Evolutionary conservation across 2,113 vertebrate genomes (phyloP), one percentile per base, ranked within the genome.

Genomic region (Eulemur macaco): DNA sequence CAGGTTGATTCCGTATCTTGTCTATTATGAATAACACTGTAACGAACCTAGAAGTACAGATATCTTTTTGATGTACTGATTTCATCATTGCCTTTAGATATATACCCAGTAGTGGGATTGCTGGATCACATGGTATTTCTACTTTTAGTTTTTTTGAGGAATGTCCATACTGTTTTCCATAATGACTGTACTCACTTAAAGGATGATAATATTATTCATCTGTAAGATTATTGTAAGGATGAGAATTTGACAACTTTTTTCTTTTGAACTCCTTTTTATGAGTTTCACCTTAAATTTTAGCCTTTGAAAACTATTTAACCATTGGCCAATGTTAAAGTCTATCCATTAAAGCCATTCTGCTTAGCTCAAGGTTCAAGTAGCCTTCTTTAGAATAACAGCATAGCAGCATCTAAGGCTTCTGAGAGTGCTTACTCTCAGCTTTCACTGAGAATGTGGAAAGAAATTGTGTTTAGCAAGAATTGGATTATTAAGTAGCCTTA

Each of bases 401-500:
- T n/a, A 93, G 89, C 52, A 86, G 45, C 71, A 2, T 81, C 66
- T 52, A 95, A n/a, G 34, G n/a, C 29, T 85, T 96, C 97, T 96
- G 73, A 96, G 84, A 81, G 84, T 77, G 25, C 91, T 97, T 34
- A 68, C 27, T 92, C 92, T 94, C 37, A 78, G 69, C 56, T 95
- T 96, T 96, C 76, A 94, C 81, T 39, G 39, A 96, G 88, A 86
- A 78, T 78, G 91, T 80, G 90, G 98, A 97, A 97, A 91, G 87
- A 97, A 98, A 98, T 63, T 81, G 64, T 97, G 77, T 98, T 98
- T 97, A 98, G 95, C 97, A 98, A 98, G 97, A 98, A 96, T 76
- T 86, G 95, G 97, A 98, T 98, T 98, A 98, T 98, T 98, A 98
- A 98, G 97, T 98, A 98, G 87, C 91, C 97, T 98, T 98, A 98